These are phyloP conservation scores for Callinectes sapidus DNA, from an alignment of 2,888 invertebrate species.

Conservation along the genomic window DNA sequence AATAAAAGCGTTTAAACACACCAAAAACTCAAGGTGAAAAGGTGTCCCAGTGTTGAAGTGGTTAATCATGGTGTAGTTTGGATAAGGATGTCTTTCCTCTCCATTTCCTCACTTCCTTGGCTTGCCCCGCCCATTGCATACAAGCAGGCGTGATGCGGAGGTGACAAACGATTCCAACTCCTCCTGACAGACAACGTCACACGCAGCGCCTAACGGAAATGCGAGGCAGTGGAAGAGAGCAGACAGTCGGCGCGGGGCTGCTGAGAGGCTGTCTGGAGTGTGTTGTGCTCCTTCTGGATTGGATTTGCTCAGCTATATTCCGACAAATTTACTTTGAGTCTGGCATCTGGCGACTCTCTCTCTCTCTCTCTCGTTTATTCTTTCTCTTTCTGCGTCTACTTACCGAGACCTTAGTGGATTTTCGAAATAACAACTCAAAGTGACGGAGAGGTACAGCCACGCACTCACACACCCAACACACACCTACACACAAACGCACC, in stretches of 20 bases:
- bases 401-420: neutral
- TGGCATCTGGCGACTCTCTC: neutral
- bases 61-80: too few species aligned
- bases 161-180: neutral
- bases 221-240: neutral
- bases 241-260: neutral
- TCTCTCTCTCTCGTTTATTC: too few species aligned
- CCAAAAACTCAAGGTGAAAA: too few species aligned
- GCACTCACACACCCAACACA: neutral
- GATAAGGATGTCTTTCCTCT: too few species aligned
- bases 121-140: neutral
- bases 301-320: neutral
- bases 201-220: neutral
- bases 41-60: too few species aligned
- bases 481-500: neutral
- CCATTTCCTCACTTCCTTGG: neutral
- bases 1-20: too few species aligned
- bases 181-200: neutral
- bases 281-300: conserved; percentile 3
- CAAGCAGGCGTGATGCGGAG: conserved; percentile 5
- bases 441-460: neutral
- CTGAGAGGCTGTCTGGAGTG: neutral
- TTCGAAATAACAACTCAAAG: neutral
- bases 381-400: neutral
- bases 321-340: neutral